phyloP scores from a whole-genome alignment of 2,797 vertebrate genomes.

The Vultur gryphus region DNA sequence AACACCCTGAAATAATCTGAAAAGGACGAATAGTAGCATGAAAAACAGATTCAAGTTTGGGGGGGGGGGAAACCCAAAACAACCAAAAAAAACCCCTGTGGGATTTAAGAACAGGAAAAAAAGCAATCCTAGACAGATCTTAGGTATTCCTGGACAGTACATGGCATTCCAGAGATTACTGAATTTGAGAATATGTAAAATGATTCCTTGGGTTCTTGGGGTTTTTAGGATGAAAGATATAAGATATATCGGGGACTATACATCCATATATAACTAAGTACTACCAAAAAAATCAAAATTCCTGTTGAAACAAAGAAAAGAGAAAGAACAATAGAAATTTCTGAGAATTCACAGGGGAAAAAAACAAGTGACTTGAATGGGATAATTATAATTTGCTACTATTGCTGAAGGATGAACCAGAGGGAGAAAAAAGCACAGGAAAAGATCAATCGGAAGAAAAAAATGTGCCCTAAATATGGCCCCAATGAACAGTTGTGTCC shows the following conservation, averaged over 20 bases:
- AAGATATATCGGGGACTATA: not conserved
- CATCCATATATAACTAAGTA: not conserved
- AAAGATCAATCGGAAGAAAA: slow-evolving; percentile 4
- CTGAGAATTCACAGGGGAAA: not conserved
- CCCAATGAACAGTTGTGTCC: not conserved
- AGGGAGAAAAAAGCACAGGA: not conserved
- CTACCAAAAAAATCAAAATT: not conserved
- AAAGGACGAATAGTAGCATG: not conserved
- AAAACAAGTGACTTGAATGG: not conserved
- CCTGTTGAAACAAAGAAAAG: not conserved
- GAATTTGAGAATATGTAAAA: not conserved
- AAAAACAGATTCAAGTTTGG: not conserved
- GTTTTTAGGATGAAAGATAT: not conserved
- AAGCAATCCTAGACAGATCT: not conserved
- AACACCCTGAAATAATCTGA: not conserved
- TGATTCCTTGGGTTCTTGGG: not conserved
- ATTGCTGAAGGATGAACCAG: not conserved
- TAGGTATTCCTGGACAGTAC: not conserved
- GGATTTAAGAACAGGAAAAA: not conserved
- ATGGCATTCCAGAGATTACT: not conserved
- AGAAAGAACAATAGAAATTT: not conserved
- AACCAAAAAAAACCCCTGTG: fast-evolving
- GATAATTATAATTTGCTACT: not conserved
- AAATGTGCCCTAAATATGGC: not conserved
- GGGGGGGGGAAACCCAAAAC: not conserved